A percentile compares a stretch with the other conserved stretches of the same genome.
Evolutionary conservation across 2,888 invertebrate species (phyloP).

Genomic region (Andricus quercusramuli): DNA sequence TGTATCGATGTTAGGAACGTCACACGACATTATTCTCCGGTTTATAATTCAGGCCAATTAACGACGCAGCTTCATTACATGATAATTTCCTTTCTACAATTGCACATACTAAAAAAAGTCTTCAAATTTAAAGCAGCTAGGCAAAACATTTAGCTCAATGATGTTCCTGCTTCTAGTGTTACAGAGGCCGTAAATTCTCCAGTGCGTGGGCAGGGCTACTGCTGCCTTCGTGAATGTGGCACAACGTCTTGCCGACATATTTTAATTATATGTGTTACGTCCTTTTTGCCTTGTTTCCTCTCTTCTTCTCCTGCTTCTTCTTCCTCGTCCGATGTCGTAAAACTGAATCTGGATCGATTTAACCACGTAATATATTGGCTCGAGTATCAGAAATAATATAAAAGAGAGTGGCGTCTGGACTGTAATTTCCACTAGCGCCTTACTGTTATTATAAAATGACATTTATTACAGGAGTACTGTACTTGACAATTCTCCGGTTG

Average conservation of each 20-base stretch:
- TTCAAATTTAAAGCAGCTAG: slow-evolving; percentile 6
- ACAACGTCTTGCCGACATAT: slow-evolving; percentile 50
- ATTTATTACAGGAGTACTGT: slow-evolving; percentile 6
- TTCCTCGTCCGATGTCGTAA: slow-evolving; percentile 4
- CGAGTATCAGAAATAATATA: not conserved
- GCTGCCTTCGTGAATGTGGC: slow-evolving; percentile 55
- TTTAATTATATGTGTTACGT: slow-evolving; percentile 37
- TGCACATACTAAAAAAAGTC: slow-evolving; percentile 1
- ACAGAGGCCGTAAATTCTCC: slow-evolving; percentile 53
- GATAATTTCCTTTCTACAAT: slow-evolving; percentile 28
- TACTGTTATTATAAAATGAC: slow-evolving; percentile 7
- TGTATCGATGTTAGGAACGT: not conserved
- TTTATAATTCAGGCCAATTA: slow-evolving; percentile 27
- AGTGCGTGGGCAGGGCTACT: slow-evolving; percentile 55
- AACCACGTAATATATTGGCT: slow-evolving; percentile 18
- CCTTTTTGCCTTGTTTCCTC: slow-evolving; percentile 1
- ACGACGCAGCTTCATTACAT: slow-evolving; percentile 17
- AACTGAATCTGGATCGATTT: slow-evolving; percentile 26
- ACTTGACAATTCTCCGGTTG: not conserved
- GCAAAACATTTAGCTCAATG: slow-evolving; percentile 26
- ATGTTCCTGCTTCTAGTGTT: slow-evolving; percentile 11
- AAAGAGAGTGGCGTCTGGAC: not conserved
- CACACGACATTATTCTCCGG: not conserved
- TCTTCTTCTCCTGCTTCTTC: not conserved
- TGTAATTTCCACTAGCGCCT: not conserved